Conservation (phyloP, 35 echinoderm and acorn worm genomes). For the Apostichopus parvimensis region DNA sequence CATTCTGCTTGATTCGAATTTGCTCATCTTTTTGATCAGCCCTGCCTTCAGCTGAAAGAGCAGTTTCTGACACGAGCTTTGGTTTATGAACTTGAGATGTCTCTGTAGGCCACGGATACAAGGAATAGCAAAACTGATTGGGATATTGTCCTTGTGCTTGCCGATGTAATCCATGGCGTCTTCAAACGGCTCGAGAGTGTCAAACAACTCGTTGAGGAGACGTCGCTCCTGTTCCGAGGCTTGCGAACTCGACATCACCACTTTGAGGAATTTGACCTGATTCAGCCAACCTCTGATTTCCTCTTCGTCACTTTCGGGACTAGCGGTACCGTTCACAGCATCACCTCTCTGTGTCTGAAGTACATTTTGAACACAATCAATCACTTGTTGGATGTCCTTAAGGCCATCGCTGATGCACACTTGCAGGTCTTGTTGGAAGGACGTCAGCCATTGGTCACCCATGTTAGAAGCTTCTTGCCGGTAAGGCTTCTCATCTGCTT, state of each 20-base stretch:
- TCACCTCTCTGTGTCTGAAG: background rate
- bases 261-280: constrained; percentile 43
- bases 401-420: constrained; percentile 21
- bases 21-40: constrained; percentile 21
- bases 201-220: constrained; percentile 22
- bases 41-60: constrained; percentile 48
- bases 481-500: constrained; percentile 14
- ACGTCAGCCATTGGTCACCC: constrained; percentile 1
- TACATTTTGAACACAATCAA: background rate
- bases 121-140: constrained; percentile 48
- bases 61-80: background rate
- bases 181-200: constrained; percentile 48
- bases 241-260: background rate
- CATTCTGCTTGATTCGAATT: constrained; percentile 23
- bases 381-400: constrained; percentile 34
- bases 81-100: constrained; percentile 30
- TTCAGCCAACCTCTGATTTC: constrained; percentile 17
- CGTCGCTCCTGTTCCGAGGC: constrained; percentile 8
- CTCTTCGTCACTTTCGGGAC: background rate
- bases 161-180: constrained; percentile 54
- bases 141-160: constrained; percentile 28
- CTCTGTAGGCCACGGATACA: constrained; percentile 51
- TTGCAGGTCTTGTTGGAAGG: constrained; percentile 36
- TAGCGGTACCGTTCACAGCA: background rate
- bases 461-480: background rate